A percentile compares a stretch with the other conserved stretches of the same genome.
Conservation (phyloP, 2,113 vertebrate genomes). For the Trogon surrucura region DNA sequence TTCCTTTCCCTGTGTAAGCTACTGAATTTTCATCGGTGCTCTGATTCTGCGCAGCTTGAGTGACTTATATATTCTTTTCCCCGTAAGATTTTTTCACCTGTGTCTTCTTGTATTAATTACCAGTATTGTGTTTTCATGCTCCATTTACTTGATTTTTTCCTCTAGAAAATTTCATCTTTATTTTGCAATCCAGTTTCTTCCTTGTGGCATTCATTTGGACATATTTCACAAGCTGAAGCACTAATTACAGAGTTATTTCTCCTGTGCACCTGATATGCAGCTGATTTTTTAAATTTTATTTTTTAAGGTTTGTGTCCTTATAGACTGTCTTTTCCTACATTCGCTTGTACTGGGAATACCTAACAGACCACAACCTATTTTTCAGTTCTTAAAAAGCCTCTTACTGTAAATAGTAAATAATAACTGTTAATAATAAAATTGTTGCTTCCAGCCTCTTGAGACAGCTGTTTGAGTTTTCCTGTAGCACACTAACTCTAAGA, state of each 20-base stretch:
- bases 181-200: background rate
- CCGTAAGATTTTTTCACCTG: background rate
- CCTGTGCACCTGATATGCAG: background rate
- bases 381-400: background rate
- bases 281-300: background rate
- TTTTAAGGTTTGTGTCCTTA: background rate
- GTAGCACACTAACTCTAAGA: background rate
- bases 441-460: background rate
- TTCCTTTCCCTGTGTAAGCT: slow-evolving; percentile 20
- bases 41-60: slow-evolving; percentile 30
- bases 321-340: background rate
- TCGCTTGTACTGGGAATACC: background rate
- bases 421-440: background rate
- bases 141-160: background rate
- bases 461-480: background rate
- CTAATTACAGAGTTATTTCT: background rate
- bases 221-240: background rate
- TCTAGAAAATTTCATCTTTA: slow-evolving; percentile 1
- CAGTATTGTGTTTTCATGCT: slow-evolving; percentile 6
- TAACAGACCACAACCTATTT: background rate
- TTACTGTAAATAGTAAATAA: background rate
- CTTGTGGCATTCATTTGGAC: background rate
- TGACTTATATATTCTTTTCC: slow-evolving; percentile 7
- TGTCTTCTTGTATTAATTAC: slow-evolving; percentile 39
- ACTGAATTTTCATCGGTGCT: slow-evolving; percentile 39